Percentiles rank a stretch among this genome's conserved stretches.
Evolutionary conservation across 2,888 invertebrate genomes (phyloP).

Genomic region (Amiota minor): DNA sequence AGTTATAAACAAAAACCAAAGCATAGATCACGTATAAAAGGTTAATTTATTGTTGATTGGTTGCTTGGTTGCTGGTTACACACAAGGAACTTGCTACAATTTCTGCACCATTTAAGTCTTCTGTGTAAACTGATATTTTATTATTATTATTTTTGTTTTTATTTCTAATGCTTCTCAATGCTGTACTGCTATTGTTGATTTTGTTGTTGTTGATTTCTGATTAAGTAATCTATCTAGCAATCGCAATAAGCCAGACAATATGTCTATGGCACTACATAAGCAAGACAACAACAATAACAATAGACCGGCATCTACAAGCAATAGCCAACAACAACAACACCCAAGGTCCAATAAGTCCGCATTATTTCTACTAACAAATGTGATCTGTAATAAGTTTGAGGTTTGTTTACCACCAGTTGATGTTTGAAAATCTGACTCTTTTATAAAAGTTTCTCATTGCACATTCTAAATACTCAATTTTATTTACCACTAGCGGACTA

Average conservation of each 20-base stretch:
- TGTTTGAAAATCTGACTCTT: too few species aligned
- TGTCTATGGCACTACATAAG: not conserved
- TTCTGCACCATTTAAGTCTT: constrained; percentile 10
- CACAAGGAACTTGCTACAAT: too few species aligned
- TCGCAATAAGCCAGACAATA: not conserved
- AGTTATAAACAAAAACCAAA: too few species aligned
- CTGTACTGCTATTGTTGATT: constrained; percentile 31
- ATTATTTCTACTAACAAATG: constrained; percentile 29
- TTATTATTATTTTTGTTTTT: constrained; percentile 22
- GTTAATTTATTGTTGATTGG: too few species aligned
- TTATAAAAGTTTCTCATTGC: too few species aligned
- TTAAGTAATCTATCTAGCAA: constrained; percentile 44
- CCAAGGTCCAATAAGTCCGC: constrained; percentile 58
- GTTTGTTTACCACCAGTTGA: not conserved
- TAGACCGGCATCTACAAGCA: not conserved
- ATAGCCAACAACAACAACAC: constrained; percentile 4
- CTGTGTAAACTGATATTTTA: constrained; percentile 13
- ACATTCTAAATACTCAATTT: too few species aligned
- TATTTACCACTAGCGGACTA: too few species aligned
- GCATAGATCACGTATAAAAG: too few species aligned
- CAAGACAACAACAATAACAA: too few species aligned
- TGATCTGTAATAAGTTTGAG: not conserved
- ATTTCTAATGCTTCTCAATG: not conserved
- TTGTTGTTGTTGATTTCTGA: constrained; percentile 43
- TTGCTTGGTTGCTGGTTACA: too few species aligned